phyloP scores from a whole-genome alignment of 92 coral and sea anemone genomes.

The Zoanthus solanderi region DNA sequence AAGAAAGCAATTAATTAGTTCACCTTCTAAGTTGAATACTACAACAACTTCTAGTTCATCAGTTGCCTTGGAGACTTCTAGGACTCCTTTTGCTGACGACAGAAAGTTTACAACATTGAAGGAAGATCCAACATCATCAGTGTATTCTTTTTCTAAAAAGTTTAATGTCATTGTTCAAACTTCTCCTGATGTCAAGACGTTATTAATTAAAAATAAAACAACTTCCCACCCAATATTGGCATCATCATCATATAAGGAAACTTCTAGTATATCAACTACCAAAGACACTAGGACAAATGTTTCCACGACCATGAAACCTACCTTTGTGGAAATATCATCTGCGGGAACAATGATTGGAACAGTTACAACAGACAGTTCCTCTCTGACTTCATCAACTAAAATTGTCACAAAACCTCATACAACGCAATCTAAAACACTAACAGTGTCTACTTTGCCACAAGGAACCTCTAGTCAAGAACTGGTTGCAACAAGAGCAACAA shows the following conservation, averaged over 20 bases:
- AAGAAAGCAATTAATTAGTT: neutral
- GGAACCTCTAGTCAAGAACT: neutral
- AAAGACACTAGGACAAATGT: neutral
- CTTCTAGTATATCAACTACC: conserved; percentile 6
- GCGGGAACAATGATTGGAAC: too few relatives aligned
- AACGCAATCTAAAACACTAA: neutral
- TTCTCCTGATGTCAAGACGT: conserved; percentile 7
- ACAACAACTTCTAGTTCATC: neutral
- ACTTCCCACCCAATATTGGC: neutral
- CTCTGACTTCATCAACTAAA: conserved; percentile 13
- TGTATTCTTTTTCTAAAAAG: neutral
- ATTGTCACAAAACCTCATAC: neutral
- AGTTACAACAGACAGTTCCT: too few relatives aligned
- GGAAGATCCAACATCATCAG: neutral
- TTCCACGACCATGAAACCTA: too few relatives aligned
- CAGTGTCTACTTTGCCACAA: conserved; percentile 19
- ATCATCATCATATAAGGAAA: neutral
- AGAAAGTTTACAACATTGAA: neutral
- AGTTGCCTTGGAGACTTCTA: neutral
- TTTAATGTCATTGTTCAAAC: neutral
- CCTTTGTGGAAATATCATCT: too few relatives aligned
- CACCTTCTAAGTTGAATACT: neutral
- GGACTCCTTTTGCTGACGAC: neutral
- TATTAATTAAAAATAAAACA: neutral
- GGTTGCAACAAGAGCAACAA: neutral